Evolutionary conservation across 2,797 vertebrate species (phyloP).

Genomic region (Pampus argenteus): DNA sequence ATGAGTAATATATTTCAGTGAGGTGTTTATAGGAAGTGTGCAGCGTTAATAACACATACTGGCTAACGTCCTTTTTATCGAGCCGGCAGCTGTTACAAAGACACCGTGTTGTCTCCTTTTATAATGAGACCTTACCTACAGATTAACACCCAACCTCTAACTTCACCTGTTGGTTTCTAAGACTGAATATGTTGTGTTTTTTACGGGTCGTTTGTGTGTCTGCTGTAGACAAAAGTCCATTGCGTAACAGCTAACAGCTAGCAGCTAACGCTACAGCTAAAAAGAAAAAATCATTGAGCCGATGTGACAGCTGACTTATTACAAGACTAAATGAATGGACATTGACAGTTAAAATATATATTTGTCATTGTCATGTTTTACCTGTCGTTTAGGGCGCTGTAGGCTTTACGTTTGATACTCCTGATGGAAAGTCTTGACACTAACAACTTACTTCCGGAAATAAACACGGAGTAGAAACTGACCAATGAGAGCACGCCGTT

Average conservation of each 20-base stretch:
- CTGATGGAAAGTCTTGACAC: constrained; percentile 57
- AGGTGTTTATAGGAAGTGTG: too few species aligned
- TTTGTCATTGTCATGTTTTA: constrained; percentile 11
- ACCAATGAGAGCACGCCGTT: constrained; percentile 55
- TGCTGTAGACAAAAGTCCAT: constrained; percentile 33
- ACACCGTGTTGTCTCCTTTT: too few species aligned
- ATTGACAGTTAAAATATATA: rapidly evolving
- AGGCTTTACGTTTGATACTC: constrained; percentile 22
- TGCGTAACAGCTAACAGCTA: constrained; percentile 68
- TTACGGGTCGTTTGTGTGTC: not conserved
- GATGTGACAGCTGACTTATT: not conserved
- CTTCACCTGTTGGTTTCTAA: not conserved
- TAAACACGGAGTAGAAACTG: constrained; percentile 63
- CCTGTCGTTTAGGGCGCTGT: constrained; percentile 37
- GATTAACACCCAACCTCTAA: rapidly evolving
- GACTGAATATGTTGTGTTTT: not conserved
- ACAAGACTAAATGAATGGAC: rapidly evolving
- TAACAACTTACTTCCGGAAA: constrained; percentile 80
- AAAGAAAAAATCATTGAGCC: not conserved
- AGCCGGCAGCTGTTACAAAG: not conserved
- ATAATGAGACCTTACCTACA: rapidly evolving
- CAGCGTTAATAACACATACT: not conserved
- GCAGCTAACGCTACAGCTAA: constrained; percentile 56
- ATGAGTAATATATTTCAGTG: not conserved
- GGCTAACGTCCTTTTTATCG: constrained; percentile 50